A percentile compares a stretch with the other conserved stretches of the same genome.
phyloP scores from a whole-genome alignment of 1,140 invertebrate genomes.

The Drosophila rhopaloa region DNA sequence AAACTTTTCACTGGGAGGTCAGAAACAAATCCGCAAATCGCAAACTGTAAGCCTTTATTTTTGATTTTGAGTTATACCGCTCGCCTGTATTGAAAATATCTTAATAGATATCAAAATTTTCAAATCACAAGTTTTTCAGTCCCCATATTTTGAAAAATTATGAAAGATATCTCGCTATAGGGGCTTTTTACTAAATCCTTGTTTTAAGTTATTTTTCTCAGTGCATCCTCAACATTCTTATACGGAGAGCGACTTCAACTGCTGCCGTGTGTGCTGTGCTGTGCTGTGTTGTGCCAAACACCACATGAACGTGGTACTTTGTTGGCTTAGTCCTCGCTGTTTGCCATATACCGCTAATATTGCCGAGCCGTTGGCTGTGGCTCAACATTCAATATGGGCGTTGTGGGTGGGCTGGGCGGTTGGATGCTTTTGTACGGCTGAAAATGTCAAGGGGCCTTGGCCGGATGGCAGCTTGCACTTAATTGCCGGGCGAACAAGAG shows the following conservation, averaged over 20 bases:
- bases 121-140: too few species aligned
- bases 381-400: slow-evolving; percentile 48
- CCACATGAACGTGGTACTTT: slow-evolving; percentile 44
- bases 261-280: background rate
- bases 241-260: background rate
- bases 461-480: slow-evolving; percentile 64
- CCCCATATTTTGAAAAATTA: too few species aligned
- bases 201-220: slow-evolving; percentile 1
- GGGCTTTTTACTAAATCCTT: too few species aligned
- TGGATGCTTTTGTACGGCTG: slow-evolving; percentile 8
- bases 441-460: slow-evolving; percentile 54
- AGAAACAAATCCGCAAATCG: too few species aligned
- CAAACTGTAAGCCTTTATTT: too few species aligned
- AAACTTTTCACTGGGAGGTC: too few species aligned
- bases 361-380: slow-evolving; percentile 53
- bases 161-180: too few species aligned
- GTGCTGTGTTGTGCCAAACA: slow-evolving; percentile 10
- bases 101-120: too few species aligned
- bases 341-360: slow-evolving; percentile 77
- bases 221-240: slow-evolving; percentile 14
- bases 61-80: too few species aligned
- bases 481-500: slow-evolving; percentile 67
- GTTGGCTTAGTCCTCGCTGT: slow-evolving; percentile 56
- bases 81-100: too few species aligned
- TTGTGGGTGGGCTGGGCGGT: background rate